Evolutionary conservation across 2,113 vertebrate genomes (phyloP).

Genomic region (Cyanoliseus patagonus): DNA sequence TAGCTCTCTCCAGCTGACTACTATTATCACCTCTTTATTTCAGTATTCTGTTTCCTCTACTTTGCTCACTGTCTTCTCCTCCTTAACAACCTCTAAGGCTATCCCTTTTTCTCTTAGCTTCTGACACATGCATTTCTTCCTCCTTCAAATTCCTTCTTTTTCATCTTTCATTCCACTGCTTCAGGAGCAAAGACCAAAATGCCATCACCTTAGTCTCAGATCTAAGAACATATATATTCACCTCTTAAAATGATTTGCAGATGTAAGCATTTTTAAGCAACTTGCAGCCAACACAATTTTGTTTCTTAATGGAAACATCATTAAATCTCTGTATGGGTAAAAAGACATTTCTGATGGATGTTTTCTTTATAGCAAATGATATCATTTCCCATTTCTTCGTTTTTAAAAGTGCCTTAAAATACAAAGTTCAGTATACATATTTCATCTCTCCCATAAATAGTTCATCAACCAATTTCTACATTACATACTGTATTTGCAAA

Average conservation of each 20-base stretch:
- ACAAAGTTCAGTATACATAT: not conserved
- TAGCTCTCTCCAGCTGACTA: constrained; percentile 35
- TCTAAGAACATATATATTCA: not conserved
- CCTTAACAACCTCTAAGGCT: not conserved
- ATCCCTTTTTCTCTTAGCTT: not conserved
- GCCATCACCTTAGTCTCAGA: not conserved
- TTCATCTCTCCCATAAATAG: constrained; percentile 18
- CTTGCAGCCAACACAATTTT: not conserved
- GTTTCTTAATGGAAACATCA: not conserved
- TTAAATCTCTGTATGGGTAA: not conserved
- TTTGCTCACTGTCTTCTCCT: not conserved
- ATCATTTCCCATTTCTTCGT: not conserved
- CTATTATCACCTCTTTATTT: constrained; percentile 60
- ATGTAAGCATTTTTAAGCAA: not conserved
- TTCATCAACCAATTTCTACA: constrained; percentile 2
- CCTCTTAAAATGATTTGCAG: not conserved
- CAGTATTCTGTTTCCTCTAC: constrained; percentile 17
- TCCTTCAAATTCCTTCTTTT: not conserved
- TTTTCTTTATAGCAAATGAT: not conserved
- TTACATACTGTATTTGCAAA: constrained; percentile 45
- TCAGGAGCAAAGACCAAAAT: not conserved
- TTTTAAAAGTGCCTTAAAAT: not conserved
- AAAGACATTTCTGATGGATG: not conserved
- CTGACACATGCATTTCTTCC: not conserved
- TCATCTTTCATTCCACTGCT: not conserved